phyloP scores from a whole-genome alignment of 2,113 vertebrate species.

The Boulengeromyrus knoepffleri region DNA sequence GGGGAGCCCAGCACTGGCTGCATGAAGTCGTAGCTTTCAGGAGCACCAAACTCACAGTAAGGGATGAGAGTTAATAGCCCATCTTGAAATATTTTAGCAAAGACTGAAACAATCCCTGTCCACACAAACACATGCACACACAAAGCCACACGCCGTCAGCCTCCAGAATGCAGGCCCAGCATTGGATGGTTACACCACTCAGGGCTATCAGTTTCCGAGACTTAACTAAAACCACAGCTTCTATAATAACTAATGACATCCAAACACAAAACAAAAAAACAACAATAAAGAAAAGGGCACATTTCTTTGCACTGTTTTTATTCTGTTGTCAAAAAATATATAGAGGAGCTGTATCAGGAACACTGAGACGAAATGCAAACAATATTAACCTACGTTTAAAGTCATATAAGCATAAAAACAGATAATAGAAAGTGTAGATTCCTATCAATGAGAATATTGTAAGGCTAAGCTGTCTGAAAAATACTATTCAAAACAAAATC shows the following conservation, averaged over 20 bases:
- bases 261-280: not conserved
- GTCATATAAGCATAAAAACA: not conserved
- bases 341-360: not conserved
- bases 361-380: not conserved
- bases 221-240: not conserved
- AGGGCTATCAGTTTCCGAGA: slow-evolving; percentile 6
- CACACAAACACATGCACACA: slow-evolving; percentile 27
- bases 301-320: not conserved
- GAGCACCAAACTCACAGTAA: slow-evolving; percentile 39
- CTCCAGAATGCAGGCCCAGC: slow-evolving; percentile 52
- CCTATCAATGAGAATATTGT: not conserved
- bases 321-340: not conserved
- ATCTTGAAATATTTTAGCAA: slow-evolving; percentile 71
- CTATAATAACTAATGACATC: not conserved
- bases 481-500: not conserved
- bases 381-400: not conserved
- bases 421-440: not conserved
- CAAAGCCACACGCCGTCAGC: slow-evolving; percentile 42
- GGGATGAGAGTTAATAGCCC: slow-evolving; percentile 58
- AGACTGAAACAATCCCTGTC: slow-evolving; percentile 20
- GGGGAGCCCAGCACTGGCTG: slow-evolving; percentile 80
- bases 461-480: not conserved
- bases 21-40: slow-evolving; percentile 71
- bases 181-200: not conserved
- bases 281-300: not conserved